Conservation (phyloP, 2,888 invertebrate genomes). For the Ichneumoninae sp. region DNA sequence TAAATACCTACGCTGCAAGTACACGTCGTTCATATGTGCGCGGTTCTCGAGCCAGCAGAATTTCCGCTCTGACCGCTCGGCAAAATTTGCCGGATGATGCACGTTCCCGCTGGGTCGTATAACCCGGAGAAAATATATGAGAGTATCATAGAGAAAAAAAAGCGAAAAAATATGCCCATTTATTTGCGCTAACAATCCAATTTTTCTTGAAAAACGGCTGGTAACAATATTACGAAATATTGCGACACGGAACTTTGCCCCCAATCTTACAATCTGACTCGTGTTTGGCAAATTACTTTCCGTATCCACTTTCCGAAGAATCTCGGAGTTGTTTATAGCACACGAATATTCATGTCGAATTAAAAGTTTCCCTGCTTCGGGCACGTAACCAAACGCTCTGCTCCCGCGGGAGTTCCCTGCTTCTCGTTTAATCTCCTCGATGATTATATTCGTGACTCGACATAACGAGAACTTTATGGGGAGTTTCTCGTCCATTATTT, state of each 20-base stretch:
- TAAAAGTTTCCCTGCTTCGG: slow-evolving; percentile 41
- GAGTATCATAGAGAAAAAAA: background rate
- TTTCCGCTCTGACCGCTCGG: slow-evolving; percentile 17
- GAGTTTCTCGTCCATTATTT: background rate
- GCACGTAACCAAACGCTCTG: background rate
- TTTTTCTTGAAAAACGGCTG: background rate
- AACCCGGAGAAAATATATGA: slow-evolving; percentile 6
- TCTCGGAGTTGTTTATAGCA: background rate
- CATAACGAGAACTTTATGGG: slow-evolving; percentile 29
- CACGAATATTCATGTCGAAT: slow-evolving; percentile 42
- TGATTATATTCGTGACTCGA: slow-evolving; percentile 12
- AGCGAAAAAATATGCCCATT: background rate
- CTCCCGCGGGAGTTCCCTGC: background rate
- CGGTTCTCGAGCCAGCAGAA: slow-evolving; percentile 4
- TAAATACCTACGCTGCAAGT: slow-evolving; percentile 19
- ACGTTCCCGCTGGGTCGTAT: background rate
- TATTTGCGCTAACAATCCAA: background rate
- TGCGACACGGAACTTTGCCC: background rate
- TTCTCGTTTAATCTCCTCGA: background rate
- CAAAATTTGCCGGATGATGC: slow-evolving; percentile 39
- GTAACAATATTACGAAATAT: slow-evolving; percentile 1
- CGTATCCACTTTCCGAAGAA: background rate
- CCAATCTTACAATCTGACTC: background rate
- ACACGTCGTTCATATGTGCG: slow-evolving; percentile 45
- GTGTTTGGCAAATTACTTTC: background rate